Base-by-base conservation (phyloP, 2,113 vertebrate species). In the Hemiscyllium ocellatum region DNA sequence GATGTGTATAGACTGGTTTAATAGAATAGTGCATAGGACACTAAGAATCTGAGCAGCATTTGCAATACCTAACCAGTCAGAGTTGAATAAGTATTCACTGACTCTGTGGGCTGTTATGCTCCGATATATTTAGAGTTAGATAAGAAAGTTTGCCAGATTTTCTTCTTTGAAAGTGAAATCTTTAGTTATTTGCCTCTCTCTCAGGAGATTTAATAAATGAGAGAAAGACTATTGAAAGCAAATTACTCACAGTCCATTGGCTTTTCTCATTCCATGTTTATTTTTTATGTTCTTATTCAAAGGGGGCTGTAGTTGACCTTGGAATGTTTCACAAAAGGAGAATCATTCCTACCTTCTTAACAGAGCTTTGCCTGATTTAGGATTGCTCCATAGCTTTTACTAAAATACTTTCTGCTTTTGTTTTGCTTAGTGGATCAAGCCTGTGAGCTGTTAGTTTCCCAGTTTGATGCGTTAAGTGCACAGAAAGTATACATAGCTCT, bases 191-290 rank as follows among this genome's bases (percentile, higher is more conserved):
- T 91, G 87, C 56, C 56, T 91, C 87, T 91, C 52, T 91, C 52
- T 65, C 87, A n/a, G 87, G 87, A 65, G 87, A 61, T 65, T 91
- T 56, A 91, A 91, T 91, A 91, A 65, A 91, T 91, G 61, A 65
- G 87, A 56, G 26, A 65, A 61, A 91, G 87, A 65, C 29, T 61
- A 91, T 66, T 93, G 89, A 15, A 93, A 17, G 37, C 33, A 93
- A 68, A 93, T 93, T 93, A 33, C 89, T 65, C n/a, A 68, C 37
- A 61, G 61, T 37, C 89, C 89, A 68, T 93, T 93, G 61, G 61
- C n/a, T 93, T 93, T 66, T 91, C 52, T 90, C 87, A 91, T 91
- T 52, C 10, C 85, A 33, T 56, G 47, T 8, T 52, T 61, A 47
- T 12, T 89, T 29, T 56, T n/a, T 7, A 29, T 90, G 87, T 65